These are phyloP conservation scores for Desmodus rotundus DNA, from an alignment of 2,113 vertebrate genomes.

Conservation along the genomic window DNA sequence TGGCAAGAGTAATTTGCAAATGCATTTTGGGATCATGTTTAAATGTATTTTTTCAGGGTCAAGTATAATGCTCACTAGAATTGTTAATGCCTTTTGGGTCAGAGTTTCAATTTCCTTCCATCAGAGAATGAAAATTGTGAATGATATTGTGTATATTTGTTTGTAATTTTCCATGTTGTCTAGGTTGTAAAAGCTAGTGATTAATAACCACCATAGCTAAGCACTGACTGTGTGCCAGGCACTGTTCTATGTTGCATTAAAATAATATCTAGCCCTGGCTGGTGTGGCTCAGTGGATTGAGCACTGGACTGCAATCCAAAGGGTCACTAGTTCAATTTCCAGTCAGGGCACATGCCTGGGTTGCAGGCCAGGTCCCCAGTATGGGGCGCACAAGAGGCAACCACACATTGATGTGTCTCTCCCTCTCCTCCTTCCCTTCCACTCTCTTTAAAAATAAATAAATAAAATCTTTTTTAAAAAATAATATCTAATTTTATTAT, in stretches of 20 bases:
- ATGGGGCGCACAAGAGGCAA: no score
- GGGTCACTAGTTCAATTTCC: no score
- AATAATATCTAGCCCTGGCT: not conserved
- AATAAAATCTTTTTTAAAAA: no score
- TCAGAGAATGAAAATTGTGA: conserved; percentile 47
- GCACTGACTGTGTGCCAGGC: not conserved
- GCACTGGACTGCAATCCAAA: no score
- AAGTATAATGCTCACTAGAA: conserved; percentile 49
- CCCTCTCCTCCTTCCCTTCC: no score
- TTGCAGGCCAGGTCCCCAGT: no score
- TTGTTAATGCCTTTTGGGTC: conserved; percentile 56
- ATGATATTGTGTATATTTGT: conserved; percentile 12
- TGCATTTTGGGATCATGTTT: conserved; percentile 72
- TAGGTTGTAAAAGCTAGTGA: conserved; percentile 16
- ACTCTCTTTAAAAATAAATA: no score
- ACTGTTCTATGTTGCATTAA: conserved; percentile 18
- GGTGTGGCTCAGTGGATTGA: no score
- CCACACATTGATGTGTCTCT: no score
- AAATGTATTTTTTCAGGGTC: conserved; percentile 64
- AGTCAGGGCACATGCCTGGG: no score
- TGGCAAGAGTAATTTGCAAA: conserved; percentile 75
- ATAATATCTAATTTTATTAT: conserved; percentile 22
- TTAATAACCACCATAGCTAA: conserved; percentile 24
- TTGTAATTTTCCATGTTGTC: conserved; percentile 13
- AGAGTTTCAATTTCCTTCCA: conserved; percentile 52